These are phyloP conservation scores for Siderastrea radians DNA, from an alignment of 92 coral and sea anemone species.

Conservation along the genomic window DNA sequence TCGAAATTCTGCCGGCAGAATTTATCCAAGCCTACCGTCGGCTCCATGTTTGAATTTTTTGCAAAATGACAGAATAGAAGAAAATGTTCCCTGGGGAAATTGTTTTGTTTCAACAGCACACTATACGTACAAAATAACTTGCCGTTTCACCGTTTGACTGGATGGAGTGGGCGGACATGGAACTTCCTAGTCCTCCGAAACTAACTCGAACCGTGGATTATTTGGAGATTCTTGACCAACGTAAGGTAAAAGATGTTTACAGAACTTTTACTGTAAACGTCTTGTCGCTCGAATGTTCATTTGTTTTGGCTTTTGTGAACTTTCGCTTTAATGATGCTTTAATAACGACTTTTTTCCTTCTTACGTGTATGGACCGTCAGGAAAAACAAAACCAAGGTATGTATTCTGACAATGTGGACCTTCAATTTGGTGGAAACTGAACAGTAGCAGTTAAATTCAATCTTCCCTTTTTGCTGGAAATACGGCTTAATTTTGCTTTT, in stretches of 20 bases:
- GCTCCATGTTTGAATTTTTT: no score
- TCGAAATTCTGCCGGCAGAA: no score
- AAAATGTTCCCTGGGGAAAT: no score
- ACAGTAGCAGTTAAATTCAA: no score
- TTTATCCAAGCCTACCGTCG: no score
- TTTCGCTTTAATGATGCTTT: no score
- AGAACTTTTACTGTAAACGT: no score
- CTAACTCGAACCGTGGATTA: slow-evolving; percentile 64
- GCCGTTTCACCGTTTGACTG: background rate
- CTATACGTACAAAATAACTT: background rate
- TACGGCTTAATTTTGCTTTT: no score
- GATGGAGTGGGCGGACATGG: slow-evolving; percentile 6
- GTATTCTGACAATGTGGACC: background rate
- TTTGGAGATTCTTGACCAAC: slow-evolving; percentile 55
- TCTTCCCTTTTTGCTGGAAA: no score
- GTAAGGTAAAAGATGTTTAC: slow-evolving; percentile 52
- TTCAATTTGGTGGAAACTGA: no score
- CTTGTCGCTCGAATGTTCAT: background rate
- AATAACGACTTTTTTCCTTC: background rate
- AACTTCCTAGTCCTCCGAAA: slow-evolving; percentile 76
- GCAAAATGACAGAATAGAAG: no score
- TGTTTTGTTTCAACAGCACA: background rate
- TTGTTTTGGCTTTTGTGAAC: background rate
- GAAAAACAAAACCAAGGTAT: slow-evolving; percentile 15
- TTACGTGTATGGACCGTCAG: background rate